phyloP scores from a whole-genome alignment of 2,113 vertebrate genomes.

The Podarcis cretensis region DNA sequence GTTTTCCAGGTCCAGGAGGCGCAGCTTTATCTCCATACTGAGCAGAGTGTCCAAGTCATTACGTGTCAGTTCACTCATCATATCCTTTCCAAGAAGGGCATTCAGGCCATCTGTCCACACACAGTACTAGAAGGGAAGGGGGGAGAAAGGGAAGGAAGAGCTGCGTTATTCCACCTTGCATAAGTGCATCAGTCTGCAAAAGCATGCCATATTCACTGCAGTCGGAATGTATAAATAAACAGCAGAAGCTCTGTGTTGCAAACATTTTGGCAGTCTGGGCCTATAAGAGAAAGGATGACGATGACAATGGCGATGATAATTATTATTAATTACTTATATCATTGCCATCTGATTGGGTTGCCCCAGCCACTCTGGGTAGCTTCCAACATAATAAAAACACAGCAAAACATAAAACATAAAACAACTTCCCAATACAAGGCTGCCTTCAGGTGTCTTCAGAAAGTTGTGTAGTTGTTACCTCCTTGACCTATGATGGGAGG shows the following conservation, averaged over 20 bases:
- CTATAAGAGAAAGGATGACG: background rate
- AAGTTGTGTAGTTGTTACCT: no score
- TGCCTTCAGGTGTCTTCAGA: no score
- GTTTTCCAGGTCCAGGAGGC: constrained; percentile 97
- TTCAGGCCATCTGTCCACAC: constrained; percentile 98
- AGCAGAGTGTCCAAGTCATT: constrained; percentile 97
- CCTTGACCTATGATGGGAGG: no score
- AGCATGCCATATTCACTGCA: background rate
- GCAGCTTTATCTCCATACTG: constrained; percentile 99
- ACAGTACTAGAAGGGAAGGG: constrained; percentile 84
- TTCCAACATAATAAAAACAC: no score
- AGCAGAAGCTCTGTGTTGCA: background rate
- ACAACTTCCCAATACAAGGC: no score
- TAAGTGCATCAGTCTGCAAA: background rate
- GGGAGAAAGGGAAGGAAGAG: constrained; percentile 8
- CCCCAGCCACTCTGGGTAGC: no score
- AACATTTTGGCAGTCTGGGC: background rate
- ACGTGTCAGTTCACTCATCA: constrained; percentile 95
- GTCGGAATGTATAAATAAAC: background rate
- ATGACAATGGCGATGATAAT: background rate
- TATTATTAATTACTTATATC: no score
- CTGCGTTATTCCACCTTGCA: background rate
- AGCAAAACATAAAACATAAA: no score
- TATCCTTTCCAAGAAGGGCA: constrained; percentile 96
- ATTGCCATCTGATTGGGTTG: no score